phyloP scores from a whole-genome alignment of 2,888 invertebrate genomes.

The Nymphalis polychloros region DNA sequence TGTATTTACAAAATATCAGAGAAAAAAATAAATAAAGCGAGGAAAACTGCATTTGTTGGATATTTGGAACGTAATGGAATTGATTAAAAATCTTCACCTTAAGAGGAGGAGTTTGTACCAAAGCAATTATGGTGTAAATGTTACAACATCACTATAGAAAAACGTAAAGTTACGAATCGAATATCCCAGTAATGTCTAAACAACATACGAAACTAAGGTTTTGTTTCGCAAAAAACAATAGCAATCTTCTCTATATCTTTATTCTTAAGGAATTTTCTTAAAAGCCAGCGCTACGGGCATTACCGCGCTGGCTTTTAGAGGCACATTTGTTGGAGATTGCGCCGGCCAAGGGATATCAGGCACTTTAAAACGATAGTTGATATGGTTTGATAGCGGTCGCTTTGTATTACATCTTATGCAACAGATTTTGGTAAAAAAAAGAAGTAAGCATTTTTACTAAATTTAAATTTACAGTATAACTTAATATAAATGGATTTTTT shows the following conservation, averaged over 20 bases:
- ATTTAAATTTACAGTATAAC: no score
- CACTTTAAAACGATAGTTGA: slow-evolving; percentile 23
- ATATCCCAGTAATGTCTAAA: not conserved
- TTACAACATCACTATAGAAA: no score
- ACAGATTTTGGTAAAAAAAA: not conserved
- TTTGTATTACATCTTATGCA: not conserved
- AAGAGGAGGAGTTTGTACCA: no score
- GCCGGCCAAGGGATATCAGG: slow-evolving; percentile 22
- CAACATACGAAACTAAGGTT: slow-evolving; percentile 1
- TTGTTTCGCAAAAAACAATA: slow-evolving; percentile 5
- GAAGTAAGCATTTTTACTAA: no score
- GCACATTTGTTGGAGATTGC: slow-evolving; percentile 21
- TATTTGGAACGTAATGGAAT: no score
- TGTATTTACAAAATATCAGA: no score
- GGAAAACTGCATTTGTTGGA: no score
- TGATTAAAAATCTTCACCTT: no score
- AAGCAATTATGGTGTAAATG: no score
- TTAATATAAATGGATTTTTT: no score
- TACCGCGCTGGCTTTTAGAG: slow-evolving; percentile 24
- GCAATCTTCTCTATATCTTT: slow-evolving; percentile 8
- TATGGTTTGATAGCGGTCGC: not conserved
- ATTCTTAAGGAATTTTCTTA: slow-evolving; percentile 15
- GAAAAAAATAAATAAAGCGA: no score
- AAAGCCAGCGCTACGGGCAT: slow-evolving; percentile 24
- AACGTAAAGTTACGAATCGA: not conserved